Percentiles rank a stretch among this genome's conserved stretches.
Conservation (phyloP, 2,888 invertebrate species). For the Drosophila aldrichi region DNA sequence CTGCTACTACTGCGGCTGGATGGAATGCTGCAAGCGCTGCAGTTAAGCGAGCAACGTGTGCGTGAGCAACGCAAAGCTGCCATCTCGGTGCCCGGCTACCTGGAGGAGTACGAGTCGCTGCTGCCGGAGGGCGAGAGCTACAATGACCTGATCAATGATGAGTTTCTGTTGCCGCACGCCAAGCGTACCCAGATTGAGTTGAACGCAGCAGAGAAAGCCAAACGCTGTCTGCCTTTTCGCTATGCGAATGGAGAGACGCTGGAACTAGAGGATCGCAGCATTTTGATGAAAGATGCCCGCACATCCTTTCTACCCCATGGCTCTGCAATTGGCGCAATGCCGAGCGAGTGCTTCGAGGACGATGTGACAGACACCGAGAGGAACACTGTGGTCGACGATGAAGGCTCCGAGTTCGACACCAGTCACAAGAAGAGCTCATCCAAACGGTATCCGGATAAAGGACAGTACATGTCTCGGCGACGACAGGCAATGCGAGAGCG, state of each 20-base stretch:
- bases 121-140: slow-evolving; percentile 56
- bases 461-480: slow-evolving; percentile 13
- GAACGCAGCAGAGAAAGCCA: slow-evolving; percentile 64
- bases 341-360: slow-evolving; percentile 81
- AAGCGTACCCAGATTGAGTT: slow-evolving; percentile 36
- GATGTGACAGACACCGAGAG: slow-evolving; percentile 6
- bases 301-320: slow-evolving; percentile 88
- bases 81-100: slow-evolving; percentile 34
- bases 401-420: slow-evolving; percentile 7
- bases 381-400: slow-evolving; percentile 22
- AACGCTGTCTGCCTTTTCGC: slow-evolving; percentile 80
- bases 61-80: slow-evolving; percentile 50
- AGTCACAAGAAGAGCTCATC: slow-evolving; percentile 37
- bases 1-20: slow-evolving; percentile 83
- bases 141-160: slow-evolving; percentile 64
- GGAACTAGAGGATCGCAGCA: slow-evolving; percentile 87
- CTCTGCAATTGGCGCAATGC: slow-evolving; percentile 86
- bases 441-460: slow-evolving; percentile 36
- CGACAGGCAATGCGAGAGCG: slow-evolving; percentile 35
- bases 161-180: slow-evolving; percentile 55
- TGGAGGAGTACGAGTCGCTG: slow-evolving; percentile 67
- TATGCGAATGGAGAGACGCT: slow-evolving; percentile 77
- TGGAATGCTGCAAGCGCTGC: slow-evolving; percentile 81
- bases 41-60: slow-evolving; percentile 65
- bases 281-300: slow-evolving; percentile 87